Evolutionary conservation across 2,888 invertebrate species (phyloP), one percentile per base, ranked within the genome.

Genomic region (Nebria salina): DNA sequence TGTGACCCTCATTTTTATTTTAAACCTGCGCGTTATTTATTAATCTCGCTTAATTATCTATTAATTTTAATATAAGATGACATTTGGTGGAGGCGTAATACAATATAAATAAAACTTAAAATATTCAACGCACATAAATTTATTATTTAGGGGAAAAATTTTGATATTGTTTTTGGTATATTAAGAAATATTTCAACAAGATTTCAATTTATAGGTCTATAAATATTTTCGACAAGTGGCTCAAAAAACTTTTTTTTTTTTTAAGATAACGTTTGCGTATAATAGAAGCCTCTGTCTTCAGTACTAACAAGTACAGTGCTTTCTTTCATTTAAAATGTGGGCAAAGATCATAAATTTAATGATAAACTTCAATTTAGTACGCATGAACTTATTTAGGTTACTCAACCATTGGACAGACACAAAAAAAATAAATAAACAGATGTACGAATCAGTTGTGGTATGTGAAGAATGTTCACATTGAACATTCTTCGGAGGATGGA

Each of bases 321-420:
- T 25, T 25, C 70, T 15, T 70, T 70, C 70, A 70, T 70, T 70
- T 70, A 25, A 70, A 70, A 26, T 26, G 26, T 15, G 70, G 15
- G 70, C 70, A 34, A 70, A 15, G 26, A 70, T 70, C 70, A 70
- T 70, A 70, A 15, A 70, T 70, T 70, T 26, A 25, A 25, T 70
- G 70, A 70, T 70, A 70, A 70, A 70, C 4, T 13, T 11, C 11
- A 70, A 70, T 70, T 15, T 70, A 20, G 26, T 70, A 25, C 34
- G 15, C 11, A 70, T 70, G 70, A 7, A 26, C 70, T 70, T 70
- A 70, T 70, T 70, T 70, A n/a, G 70, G 70, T 70, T 70, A 70
- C 11, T 54, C 54, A 54, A 54, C 54, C 54, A 54, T 54, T 54
- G 25, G 11, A 70, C 70, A 70, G n/a, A 34, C 70, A 70, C 25